phyloP scores from a whole-genome alignment of 64 coral and sea anemone genomes.

The Montipora sp. region DNA sequence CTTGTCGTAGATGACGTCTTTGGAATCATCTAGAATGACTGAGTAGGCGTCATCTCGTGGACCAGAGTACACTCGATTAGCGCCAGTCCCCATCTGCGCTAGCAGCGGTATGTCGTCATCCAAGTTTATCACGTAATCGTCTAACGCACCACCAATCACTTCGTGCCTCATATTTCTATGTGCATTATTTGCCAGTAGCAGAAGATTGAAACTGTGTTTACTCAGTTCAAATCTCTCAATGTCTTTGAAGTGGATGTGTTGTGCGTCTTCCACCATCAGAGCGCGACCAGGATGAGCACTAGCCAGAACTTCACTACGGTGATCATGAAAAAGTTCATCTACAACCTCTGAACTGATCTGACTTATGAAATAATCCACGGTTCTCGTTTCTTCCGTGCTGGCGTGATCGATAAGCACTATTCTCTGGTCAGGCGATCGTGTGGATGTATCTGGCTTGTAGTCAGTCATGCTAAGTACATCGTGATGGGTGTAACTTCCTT shows the following conservation, averaged over 20 bases:
- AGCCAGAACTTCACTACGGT: background rate
- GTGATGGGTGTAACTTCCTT: background rate
- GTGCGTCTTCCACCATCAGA: background rate
- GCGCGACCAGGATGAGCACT: background rate
- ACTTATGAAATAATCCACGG: background rate
- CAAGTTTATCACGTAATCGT: conserved; percentile 14
- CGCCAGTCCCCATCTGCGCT: conserved; percentile 13
- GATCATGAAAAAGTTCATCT: background rate
- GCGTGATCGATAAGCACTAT: conserved; percentile 4
- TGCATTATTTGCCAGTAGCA: background rate
- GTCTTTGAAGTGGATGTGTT: conserved; percentile 1
- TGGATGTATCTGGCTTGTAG: background rate
- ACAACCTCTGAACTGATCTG: background rate
- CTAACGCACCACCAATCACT: conserved; percentile 11
- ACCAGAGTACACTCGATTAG: conserved; percentile 33
- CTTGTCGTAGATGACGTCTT: conserved; percentile 29
- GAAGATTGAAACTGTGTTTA: conserved; percentile 8
- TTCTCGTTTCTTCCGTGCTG: background rate
- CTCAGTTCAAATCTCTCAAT: conserved; percentile 46
- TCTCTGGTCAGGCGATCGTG: background rate
- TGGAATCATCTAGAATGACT: background rate
- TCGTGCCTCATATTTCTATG: background rate
- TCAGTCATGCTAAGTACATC: conserved; percentile 26
- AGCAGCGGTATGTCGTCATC: background rate
- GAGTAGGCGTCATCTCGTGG: conserved; percentile 17